Conservation (phyloP, 2,888 invertebrate species). For the Ischnura elegans region DNA sequence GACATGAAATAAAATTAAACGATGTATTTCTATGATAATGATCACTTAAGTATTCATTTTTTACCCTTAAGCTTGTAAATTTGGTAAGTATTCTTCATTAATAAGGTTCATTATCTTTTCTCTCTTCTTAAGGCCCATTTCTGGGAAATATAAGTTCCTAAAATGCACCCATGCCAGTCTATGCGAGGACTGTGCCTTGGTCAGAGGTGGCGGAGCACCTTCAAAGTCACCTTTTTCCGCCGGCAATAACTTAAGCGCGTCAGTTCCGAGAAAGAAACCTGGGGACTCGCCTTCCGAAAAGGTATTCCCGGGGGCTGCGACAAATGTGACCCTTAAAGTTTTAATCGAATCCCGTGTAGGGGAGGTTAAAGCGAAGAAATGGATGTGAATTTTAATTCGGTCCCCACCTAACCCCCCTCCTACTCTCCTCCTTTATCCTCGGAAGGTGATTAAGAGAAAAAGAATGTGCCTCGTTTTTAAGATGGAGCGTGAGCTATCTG, state of each 20-base stretch:
- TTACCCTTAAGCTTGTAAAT: too few relatives aligned
- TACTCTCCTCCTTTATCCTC: too few relatives aligned
- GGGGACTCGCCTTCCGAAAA: background rate
- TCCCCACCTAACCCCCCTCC: background rate
- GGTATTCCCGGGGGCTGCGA: background rate
- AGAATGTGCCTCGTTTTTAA: constrained; percentile 46
- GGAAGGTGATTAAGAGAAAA: constrained; percentile 56
- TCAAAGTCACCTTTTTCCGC: background rate
- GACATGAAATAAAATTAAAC: too few relatives aligned
- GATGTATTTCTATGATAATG: too few relatives aligned
- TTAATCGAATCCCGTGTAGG: background rate
- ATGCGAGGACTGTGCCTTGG: background rate
- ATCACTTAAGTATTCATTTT: too few relatives aligned
- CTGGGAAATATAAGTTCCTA: too few relatives aligned
- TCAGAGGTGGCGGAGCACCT: background rate
- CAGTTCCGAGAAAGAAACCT: background rate
- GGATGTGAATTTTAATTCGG: constrained; percentile 48
- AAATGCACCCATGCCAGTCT: background rate
- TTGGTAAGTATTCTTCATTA: too few relatives aligned
- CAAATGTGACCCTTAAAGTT: background rate
- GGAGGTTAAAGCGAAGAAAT: background rate
- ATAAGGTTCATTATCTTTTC: too few relatives aligned
- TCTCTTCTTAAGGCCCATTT: too few relatives aligned
- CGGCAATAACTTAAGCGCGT: background rate
- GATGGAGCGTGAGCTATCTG: constrained; percentile 14